Evolutionary conservation across 2,797 vertebrate species (phyloP), one percentile per base, ranked within the genome.

Genomic region (Chelmon rostratus): DNA sequence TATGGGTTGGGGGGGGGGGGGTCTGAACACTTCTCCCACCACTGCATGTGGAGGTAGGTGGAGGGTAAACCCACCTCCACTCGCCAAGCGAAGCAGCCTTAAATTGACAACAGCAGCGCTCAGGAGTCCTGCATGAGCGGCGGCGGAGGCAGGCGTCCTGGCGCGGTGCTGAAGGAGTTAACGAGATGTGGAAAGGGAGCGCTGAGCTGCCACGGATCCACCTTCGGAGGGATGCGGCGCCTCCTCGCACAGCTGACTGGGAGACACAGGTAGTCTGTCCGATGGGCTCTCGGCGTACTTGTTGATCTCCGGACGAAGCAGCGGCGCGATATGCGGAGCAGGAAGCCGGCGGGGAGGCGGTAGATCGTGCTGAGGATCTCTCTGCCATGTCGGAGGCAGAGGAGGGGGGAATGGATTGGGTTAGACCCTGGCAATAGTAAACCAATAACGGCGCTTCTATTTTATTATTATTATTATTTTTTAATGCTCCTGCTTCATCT

Each of bases 231-330:
- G 89, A 90, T 79, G 89, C 88, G 79, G 84, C 86, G 86, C 89
- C 83, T 91, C 86, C 88, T 86, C 82, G 54, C 87, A 76, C 88
- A 90, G 84, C 89, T 91, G 90, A 92, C 89, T 78, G 89, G 88
- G 82, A 82, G 63, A 70, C 88, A 78, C 91, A 85, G 87, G 89
- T 91, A 91, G 81, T 89, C 81, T 70, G 85, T 81, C 87, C 87
- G 77, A 77, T 16, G 79, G 69, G 79, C 87, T 83, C 76, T 68
- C 83, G 54, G 66, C 79, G 50, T 84, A 96, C 95, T 96, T 96
- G 96, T 96, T 96, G 95, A 96, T 95, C 91, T 85, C 42, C 72
- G 49, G 81, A 61, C 54, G 59, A 83, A 81, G 54, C 77, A 16
- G 78, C 38, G 65, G 54, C 37, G 81, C 59, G 81, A 83, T 59